These are phyloP conservation scores for Oncorhynchus tshawytscha DNA, from an alignment of 2,113 vertebrate species.

Conservation along the genomic window DNA sequence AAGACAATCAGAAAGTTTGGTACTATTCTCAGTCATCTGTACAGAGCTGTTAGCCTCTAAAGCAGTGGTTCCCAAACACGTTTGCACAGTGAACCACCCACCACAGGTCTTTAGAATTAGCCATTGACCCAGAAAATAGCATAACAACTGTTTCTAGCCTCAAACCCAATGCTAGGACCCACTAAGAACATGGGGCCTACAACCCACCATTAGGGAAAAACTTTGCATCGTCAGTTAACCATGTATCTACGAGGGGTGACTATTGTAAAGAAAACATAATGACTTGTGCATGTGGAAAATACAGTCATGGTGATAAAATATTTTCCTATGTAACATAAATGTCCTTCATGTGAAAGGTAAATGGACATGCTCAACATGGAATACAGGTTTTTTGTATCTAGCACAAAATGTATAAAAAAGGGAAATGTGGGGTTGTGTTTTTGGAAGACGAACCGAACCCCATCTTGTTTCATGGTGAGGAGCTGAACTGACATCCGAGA, in stretches of 20 bases:
- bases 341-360: neutral
- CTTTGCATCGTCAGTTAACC: neutral
- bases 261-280: neutral
- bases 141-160: neutral
- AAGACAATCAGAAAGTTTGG: neutral
- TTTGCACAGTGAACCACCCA: neutral
- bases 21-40: neutral
- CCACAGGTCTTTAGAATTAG: neutral
- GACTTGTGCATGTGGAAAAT: neutral
- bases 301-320: neutral
- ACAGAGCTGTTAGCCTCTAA: neutral
- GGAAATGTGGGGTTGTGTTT: slow-evolving; percentile 34
- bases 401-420: slow-evolving; percentile 32
- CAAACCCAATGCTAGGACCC: neutral
- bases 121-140: slow-evolving; percentile 3
- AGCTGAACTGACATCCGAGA: slow-evolving; percentile 39
- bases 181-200: neutral
- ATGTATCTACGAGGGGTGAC: neutral
- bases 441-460: slow-evolving; percentile 34
- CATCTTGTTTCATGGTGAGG: slow-evolving; percentile 26
- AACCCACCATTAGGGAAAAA: neutral
- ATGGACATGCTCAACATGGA: neutral
- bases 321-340: neutral
- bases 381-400: neutral
- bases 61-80: neutral